These are phyloP conservation scores for Pseudachorutes palmiensis DNA, from an alignment of 1,140 invertebrate genomes.

Conservation along the genomic window DNA sequence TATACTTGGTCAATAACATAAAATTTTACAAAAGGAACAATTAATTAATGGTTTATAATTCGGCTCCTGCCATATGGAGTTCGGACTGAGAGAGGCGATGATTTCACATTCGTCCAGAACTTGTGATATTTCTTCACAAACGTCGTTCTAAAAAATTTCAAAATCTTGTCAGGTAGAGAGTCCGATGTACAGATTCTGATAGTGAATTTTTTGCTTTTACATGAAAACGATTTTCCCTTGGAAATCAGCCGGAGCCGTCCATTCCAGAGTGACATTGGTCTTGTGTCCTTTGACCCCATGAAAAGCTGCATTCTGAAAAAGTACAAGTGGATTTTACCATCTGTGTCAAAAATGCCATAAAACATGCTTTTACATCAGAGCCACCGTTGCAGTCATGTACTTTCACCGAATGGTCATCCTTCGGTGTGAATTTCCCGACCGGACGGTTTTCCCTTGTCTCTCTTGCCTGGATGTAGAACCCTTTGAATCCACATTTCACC, in stretches of 20 bases:
- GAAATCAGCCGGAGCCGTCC: neutral
- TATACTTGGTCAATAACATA: neutral
- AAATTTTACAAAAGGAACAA: too few species aligned
- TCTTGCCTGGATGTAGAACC: neutral
- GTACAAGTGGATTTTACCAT: neutral
- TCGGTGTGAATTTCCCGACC: neutral
- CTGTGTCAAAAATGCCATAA: neutral
- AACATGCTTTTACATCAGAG: neutral
- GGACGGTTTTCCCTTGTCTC: neutral
- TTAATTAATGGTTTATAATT: neutral
- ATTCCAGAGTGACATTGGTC: neutral
- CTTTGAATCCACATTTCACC: neutral
- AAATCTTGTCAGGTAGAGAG: neutral
- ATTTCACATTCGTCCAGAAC: constrained; percentile 2
- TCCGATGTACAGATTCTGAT: neutral
- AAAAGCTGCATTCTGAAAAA: constrained; percentile 1
- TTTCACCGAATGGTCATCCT: constrained; percentile 4
- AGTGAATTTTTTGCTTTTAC: too few species aligned
- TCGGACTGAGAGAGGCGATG: constrained; percentile 1
- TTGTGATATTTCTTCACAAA: constrained; percentile 7
- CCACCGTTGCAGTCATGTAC: neutral
- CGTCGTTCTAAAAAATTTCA: neutral
- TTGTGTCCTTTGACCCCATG: constrained; percentile 9
- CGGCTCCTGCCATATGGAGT: neutral
- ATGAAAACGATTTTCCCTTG: constrained; percentile 3